Evolutionary conservation across 2,888 invertebrate species (phyloP), one percentile per base, ranked within the genome.

Genomic region (Bursaphelenchus okinawaensis): DNA sequence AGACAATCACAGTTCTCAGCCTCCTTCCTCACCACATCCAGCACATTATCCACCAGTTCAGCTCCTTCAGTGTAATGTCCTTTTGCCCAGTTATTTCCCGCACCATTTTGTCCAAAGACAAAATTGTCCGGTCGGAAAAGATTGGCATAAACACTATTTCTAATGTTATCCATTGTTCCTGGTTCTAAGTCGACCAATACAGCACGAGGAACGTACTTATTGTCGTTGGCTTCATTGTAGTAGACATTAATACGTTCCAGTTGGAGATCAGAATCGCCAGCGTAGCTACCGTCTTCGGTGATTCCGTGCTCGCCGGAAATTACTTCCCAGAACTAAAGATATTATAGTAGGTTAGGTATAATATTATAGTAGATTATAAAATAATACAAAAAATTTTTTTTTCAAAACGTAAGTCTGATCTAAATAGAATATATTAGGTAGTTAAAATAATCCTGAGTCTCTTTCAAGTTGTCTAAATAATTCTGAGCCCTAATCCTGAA

Each of bases 91-190:
- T 73, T 73, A 68, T 73, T 72, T 59, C 80, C 80, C 56, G 80
- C 80, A 60, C 80, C 80, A 55, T 70, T 70, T 65, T 80, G 80
- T 58, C 71, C 93, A 84, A 93, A 93, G 24, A 93, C 91, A 84
- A 92, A 94, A 86, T 94, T 94, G 86, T 94, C 81, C 20, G 93
- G 93, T 70, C 93, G 87, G 87, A 93, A 93, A 82, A 94, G 90
- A 84, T 92, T 88, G 24, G 92, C 92, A 85, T 91, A 93, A n/a
- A 92, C 91, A 68, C 93, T 92, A 0, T 92, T 91, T 72, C 93
- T 88, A 71, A 95, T 92, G 0, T 93, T 91, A 85, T 95, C 94
- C 93, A 95, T 94, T 79, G 93, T 94, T 75, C 94, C 94, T 59
- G 94, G 94, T 85, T 95, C 94, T 83, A 95, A 86, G 84, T 95